phyloP scores from a whole-genome alignment of 2,888 invertebrate species.

The Tetanocera ferruginea region DNA sequence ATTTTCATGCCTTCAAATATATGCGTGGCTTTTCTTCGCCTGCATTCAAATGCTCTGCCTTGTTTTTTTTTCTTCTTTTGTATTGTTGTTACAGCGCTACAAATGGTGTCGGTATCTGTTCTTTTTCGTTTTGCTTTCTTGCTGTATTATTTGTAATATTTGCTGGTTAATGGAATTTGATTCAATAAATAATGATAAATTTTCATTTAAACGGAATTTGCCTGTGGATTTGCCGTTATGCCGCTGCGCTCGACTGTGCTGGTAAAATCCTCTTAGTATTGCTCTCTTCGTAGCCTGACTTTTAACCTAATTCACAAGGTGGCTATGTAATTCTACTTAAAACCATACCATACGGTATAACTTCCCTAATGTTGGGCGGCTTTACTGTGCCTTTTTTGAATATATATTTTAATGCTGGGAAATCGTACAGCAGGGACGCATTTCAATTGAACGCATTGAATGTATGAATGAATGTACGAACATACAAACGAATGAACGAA shows the following conservation, averaged over 20 bases:
- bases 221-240: constrained; percentile 20
- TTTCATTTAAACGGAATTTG: constrained; percentile 23
- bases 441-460: constrained; percentile 9
- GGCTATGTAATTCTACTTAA: too few relatives aligned
- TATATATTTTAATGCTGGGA: neutral
- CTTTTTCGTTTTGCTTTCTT: neutral
- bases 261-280: neutral
- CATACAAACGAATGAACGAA: neutral
- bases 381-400: neutral
- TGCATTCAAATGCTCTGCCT: too few relatives aligned
- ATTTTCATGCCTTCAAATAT: too few relatives aligned
- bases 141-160: neutral
- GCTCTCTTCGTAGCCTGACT: neutral
- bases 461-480: neutral
- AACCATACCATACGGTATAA: neutral
- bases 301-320: neutral
- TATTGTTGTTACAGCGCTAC: neutral
- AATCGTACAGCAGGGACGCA: constrained; percentile 5
- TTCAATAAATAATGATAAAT: constrained; percentile 31
- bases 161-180: constrained; percentile 5
- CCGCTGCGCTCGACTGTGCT: neutral
- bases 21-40: too few relatives aligned
- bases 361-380: neutral
- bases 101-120: neutral
- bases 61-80: neutral